A percentile compares a stretch with the other conserved stretches of the same genome.
phyloP scores from a whole-genome alignment of 2,888 invertebrate species.

The Euzophera pinguis region DNA sequence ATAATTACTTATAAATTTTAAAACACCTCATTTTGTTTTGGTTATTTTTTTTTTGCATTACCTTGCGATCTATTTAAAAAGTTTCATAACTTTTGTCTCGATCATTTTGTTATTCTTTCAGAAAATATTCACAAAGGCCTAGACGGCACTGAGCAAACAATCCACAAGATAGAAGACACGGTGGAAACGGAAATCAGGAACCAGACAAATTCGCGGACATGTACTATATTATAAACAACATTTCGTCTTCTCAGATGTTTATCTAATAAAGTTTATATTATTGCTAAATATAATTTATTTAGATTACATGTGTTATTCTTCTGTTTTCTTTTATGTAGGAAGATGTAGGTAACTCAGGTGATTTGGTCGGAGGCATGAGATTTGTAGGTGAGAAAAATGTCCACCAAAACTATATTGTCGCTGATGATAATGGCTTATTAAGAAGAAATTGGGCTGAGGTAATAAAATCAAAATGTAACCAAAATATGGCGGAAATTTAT shows the following conservation, averaged over 20 bases:
- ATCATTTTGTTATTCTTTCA: conserved; percentile 25
- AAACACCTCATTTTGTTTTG: not conserved
- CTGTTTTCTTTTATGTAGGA: not conserved
- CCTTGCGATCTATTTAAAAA: too few species aligned
- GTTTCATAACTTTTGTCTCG: too few species aligned
- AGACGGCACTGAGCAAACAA: conserved; percentile 58
- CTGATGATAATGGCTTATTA: too few species aligned
- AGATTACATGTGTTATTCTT: conserved; percentile 10
- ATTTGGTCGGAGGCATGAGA: not conserved
- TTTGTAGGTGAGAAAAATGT: not conserved
- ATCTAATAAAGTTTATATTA: conserved; percentile 55
- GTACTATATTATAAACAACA: conserved; percentile 65
- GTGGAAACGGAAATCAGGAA: conserved; percentile 68
- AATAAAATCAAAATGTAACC: too few species aligned
- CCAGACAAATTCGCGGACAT: conserved; percentile 71
- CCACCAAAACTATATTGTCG: not conserved
- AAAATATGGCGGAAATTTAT: too few species aligned
- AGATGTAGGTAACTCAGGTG: not conserved
- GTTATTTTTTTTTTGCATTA: not conserved
- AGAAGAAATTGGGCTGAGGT: too few species aligned
- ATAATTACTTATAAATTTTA: too few species aligned
- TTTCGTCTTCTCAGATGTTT: conserved; percentile 48
- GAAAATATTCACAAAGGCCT: conserved; percentile 68
- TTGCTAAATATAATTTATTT: conserved; percentile 29
- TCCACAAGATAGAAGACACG: conserved; percentile 66